Base-by-base conservation (phyloP, 2,888 invertebrate genomes). In the Biston betularia region DNA sequence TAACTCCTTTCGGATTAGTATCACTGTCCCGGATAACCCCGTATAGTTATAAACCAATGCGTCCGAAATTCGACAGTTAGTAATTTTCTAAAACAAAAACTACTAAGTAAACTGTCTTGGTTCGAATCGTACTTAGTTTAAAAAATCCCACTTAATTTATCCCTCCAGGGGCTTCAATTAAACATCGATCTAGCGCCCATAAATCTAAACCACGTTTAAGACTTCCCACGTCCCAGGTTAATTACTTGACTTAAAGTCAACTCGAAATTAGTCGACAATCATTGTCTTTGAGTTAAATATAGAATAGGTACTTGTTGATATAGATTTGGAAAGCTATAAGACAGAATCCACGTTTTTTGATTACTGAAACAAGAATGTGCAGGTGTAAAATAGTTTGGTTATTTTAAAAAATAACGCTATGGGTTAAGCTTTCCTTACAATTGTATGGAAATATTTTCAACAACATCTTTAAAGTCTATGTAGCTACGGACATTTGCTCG, bases 181-280 rank as follows among this genome's bases (percentile, higher is more conserved):
- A 66, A 66, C 53, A 33, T 62, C 66, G 62, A 66, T 66, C 62
- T 62, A 62, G 66, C 46, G 49, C 42, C 45, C 52, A 52, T 66
- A 66, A 66, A 66, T 66, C 62, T 62, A 61, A 44, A 34, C 50
- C 12, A 24, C 54, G 46, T 44, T 65, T 65, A 61, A 66, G 45
- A 57, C 66, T 66, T 12, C 63, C 69, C 63, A 66, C 63, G 69
- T 64, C 49, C 34, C 63, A 49, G 46, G 61, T 63, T 66, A 70
- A 70, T 70, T 66, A 62, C 58, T 34, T 44, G 61, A 58, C 65
- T 66, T 54, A 50, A 50, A 58, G 54, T 40, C 61, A 42, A 54
- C 53, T 65, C 38, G 63, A 53, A 69, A 65, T 69, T 64, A 58
- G 49, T 50, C 38, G 52, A 56, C 14, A 34, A 52, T 52, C 44